phyloP scores from a whole-genome alignment of 2,113 vertebrate species.

The Rutilus rutilus region DNA sequence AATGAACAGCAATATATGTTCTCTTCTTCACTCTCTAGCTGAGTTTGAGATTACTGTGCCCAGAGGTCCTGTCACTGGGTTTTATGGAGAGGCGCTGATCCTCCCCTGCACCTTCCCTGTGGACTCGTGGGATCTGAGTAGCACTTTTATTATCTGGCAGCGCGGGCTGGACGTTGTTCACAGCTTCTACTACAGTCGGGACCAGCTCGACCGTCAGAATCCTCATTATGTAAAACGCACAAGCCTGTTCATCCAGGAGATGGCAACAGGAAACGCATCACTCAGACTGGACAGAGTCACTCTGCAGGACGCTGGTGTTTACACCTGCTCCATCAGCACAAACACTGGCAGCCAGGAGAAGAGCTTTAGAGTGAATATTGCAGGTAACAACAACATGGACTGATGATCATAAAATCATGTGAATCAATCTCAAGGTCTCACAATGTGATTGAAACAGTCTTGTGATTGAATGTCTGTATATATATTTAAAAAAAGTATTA shows the following conservation, averaged over 20 bases:
- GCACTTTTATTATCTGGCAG: conserved; percentile 62
- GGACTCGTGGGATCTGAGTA: conserved; percentile 12
- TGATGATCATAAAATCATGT: not conserved
- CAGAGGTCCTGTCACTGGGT: not conserved
- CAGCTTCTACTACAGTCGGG: conserved; percentile 60
- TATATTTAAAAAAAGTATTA: no score
- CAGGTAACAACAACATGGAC: conserved; percentile 52
- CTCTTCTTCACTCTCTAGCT: conserved; percentile 30
- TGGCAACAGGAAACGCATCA: conserved; percentile 62
- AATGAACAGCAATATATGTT: no score
- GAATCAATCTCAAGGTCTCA: not conserved
- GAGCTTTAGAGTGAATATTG: conserved; percentile 54
- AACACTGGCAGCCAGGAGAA: conserved; percentile 57
- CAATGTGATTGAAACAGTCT: not conserved
- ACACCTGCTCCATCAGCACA: conserved; percentile 62
- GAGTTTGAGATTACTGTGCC: conserved; percentile 59
- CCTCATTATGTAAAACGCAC: conserved; percentile 56
- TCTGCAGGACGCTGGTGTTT: conserved; percentile 55
- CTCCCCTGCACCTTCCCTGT: conserved; percentile 60
- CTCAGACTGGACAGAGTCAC: conserved; percentile 56
- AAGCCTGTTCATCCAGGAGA: conserved; percentile 52
- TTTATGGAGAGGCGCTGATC: conserved; percentile 30
- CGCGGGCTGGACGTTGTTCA: conserved; percentile 57
- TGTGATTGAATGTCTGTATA: not conserved
- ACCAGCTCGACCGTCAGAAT: conserved; percentile 59